These are phyloP conservation scores for Polydesmus complanatus DNA, from an alignment of 2,888 invertebrate genomes.

Conservation along the genomic window DNA sequence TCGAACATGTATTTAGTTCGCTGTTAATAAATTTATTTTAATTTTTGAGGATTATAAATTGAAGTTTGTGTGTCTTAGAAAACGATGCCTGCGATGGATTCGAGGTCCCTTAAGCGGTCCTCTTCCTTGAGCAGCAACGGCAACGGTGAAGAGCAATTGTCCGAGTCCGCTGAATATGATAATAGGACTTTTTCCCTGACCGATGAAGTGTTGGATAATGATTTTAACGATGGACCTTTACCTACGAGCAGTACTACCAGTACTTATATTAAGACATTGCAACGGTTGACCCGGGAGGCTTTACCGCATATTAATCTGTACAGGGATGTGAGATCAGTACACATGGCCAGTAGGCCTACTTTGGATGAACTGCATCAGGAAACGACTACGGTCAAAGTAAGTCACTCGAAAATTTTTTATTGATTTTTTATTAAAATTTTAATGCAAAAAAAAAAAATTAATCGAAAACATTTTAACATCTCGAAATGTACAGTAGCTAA, in stretches of 20 bases:
- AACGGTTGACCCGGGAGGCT: constrained; percentile 54
- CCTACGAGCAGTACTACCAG: constrained; percentile 8
- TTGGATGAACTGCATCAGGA: constrained; percentile 60
- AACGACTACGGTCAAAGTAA: constrained; percentile 8
- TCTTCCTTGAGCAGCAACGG: too few species aligned
- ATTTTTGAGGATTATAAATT: too few species aligned
- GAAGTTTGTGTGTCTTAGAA: too few species aligned
- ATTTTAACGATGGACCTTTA: background rate
- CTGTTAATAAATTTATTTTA: too few species aligned
- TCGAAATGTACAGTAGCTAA: too few species aligned
- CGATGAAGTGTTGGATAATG: constrained; percentile 4
- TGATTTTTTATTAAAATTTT: background rate
- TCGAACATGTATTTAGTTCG: too few species aligned
- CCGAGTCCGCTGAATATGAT: constrained; percentile 5
- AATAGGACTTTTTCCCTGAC: background rate
- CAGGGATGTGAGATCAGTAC: constrained; percentile 49
- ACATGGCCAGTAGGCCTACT: constrained; percentile 64
- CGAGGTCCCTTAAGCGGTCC: background rate
- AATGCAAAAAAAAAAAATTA: too few species aligned
- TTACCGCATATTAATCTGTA: constrained; percentile 71
- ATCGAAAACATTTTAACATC: too few species aligned
- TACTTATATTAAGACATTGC: constrained; percentile 27
- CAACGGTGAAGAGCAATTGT: background rate
- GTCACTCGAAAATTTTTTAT: background rate
- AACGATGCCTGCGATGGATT: background rate